Evolutionary conservation across 2,113 vertebrate genomes (phyloP).

Genomic region (Connochaetes taurinus): DNA sequence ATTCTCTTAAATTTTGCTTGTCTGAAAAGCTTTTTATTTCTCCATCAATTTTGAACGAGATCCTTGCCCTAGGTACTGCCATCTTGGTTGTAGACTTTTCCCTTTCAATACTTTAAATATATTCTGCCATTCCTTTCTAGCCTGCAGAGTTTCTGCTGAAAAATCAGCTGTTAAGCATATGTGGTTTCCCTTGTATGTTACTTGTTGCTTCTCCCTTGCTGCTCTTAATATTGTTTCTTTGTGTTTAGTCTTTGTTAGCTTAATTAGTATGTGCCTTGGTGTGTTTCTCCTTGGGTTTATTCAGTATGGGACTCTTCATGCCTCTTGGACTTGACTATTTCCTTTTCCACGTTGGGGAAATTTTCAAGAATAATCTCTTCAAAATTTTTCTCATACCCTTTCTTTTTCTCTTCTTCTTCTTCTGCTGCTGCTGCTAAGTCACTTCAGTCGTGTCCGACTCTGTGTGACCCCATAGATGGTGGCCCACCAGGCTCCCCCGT

Average conservation of each 20-base stretch:
- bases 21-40: not conserved
- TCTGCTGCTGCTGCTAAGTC: not conserved
- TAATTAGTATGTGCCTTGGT: not conserved
- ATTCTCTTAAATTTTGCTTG: not conserved
- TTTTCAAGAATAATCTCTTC: not conserved
- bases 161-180: not conserved
- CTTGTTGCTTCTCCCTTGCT: not conserved
- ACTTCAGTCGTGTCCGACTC: too few relatives aligned
- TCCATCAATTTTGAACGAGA: not conserved
- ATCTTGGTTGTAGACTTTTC: not conserved
- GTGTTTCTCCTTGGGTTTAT: not conserved
- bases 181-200: not conserved
- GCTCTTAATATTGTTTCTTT: not conserved
- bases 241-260: not conserved
- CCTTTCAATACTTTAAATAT: not conserved
- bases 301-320: not conserved
- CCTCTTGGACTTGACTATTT: not conserved
- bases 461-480: too few relatives aligned
- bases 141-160: not conserved
- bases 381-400: not conserved
- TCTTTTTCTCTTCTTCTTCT: not conserved
- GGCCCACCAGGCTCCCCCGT: too few relatives aligned
- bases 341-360: not conserved
- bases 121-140: not conserved
- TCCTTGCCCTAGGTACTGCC: not conserved